These are phyloP conservation scores for Holacanthus passer DNA, from an alignment of 2,113 vertebrate genomes.

Conservation along the genomic window DNA sequence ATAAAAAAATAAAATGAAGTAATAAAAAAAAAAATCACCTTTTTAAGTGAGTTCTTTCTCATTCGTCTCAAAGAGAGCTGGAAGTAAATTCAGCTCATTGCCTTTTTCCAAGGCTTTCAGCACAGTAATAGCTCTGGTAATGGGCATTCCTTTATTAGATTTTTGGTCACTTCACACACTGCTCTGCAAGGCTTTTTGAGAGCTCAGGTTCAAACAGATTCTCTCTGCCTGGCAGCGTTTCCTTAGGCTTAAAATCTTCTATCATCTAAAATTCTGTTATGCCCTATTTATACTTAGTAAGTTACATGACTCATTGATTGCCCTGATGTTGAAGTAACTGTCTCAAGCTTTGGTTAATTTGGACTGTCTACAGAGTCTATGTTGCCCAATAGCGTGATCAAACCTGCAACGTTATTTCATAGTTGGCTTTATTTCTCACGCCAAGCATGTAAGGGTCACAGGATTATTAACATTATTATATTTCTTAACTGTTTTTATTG, in stretches of 20 bases:
- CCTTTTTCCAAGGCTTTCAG: conserved; percentile 8
- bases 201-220: background rate
- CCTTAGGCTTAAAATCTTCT: background rate
- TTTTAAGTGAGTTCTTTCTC: background rate
- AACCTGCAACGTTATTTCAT: background rate
- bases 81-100: background rate
- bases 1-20: background rate
- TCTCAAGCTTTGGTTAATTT: background rate
- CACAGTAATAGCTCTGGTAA: conserved; percentile 10
- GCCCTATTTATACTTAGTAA: background rate
- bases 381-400: background rate
- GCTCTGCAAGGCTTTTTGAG: background rate
- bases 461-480: background rate
- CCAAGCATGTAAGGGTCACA: background rate
- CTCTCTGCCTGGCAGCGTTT: background rate
- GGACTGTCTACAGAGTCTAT: background rate
- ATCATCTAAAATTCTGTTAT: background rate
- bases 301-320: background rate
- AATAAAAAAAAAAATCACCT: background rate
- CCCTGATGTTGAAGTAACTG: background rate
- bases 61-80: background rate
- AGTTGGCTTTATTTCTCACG: background rate
- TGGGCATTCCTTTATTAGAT: background rate
- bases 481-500: too few relatives aligned
- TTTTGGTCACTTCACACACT: conserved; percentile 9